These are phyloP conservation scores for Clusia tigrina DNA, from an alignment of 2,888 invertebrate species.

Conservation along the genomic window DNA sequence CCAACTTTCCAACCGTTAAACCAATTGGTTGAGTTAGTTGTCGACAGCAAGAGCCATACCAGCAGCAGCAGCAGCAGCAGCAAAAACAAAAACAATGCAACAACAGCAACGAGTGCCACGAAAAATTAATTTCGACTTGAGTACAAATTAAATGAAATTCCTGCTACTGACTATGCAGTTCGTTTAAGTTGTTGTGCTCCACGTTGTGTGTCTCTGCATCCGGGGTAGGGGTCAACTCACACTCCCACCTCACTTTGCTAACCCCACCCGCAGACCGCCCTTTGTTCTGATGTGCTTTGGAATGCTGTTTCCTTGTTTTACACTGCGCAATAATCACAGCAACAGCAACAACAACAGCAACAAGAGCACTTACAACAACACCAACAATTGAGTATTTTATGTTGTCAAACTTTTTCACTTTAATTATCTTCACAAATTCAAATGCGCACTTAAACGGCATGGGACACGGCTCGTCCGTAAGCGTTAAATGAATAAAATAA, in stretches of 20 bases:
- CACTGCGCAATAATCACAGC: conserved; percentile 1
- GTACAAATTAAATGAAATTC: conserved; percentile 42
- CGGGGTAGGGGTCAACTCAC: not conserved
- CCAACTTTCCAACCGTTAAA: conserved; percentile 3
- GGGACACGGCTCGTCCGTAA: not conserved
- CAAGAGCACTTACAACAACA: not conserved
- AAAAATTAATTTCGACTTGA: conserved; percentile 37
- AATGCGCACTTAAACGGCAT: not conserved
- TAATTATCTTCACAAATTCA: conserved; percentile 32
- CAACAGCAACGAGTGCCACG: conserved; percentile 1
- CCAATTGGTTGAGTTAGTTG: conserved; percentile 11
- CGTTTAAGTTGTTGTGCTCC: conserved; percentile 6
- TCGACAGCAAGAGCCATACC: conserved; percentile 26
- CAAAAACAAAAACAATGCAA: not conserved
- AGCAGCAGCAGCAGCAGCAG: conserved; percentile 24
- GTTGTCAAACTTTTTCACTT: conserved; percentile 34
- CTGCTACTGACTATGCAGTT: conserved; percentile 29
- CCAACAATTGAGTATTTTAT: conserved; percentile 32
- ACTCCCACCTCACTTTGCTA: no score
- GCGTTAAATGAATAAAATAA: no score
- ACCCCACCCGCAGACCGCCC: no score
- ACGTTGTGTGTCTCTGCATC: not conserved
- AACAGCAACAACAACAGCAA: conserved; percentile 14
- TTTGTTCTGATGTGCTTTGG: not conserved
- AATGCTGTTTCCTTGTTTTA: conserved; percentile 1